Base-by-base conservation (phyloP, 2,797 vertebrate species). In the Lepilemur septentrionalis region DNA sequence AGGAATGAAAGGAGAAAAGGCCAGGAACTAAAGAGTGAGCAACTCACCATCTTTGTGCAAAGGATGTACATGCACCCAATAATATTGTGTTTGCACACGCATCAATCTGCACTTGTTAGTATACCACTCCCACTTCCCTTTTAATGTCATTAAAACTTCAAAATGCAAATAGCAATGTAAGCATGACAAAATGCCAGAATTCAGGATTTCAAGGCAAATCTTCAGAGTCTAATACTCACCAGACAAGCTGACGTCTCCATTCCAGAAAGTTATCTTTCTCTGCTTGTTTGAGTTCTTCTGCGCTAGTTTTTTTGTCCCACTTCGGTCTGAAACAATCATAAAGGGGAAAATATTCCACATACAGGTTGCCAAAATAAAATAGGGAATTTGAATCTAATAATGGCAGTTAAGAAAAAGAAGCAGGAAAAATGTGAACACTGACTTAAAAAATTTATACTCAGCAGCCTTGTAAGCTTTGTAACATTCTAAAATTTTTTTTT, bases 221-320 rank as follows among this genome's bases (percentile, higher is more conserved):
- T 65, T 80, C 23, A 38, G 10, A 69, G 28, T 55, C 32, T 30
- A 79, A 82, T 91, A 98, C 99, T 98, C 97, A 99, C 99, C 98
- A 82, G 80, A 99, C 99, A 95, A 99, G 99, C 50, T 99, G 98
- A 89, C 99, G 98, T 91, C 99, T 99, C 99, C 99, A 99, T 90
- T 98, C 97, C 0, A 99, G 98, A 97, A 99, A 99, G 96, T 97
- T 99, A 70, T 99, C 99, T 93, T 99, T 99, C 98, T 99, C 99
- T 4, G 99, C 98, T 93, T 99, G 99, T 89, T 99, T 99, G 94
- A 99, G 98, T 35, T 97, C 98, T 20, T 99, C 99, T 1, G 99
- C 92, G 35, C 99, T 99, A 70, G 99, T 99, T 92, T 97, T 98
- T 97, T 98, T 98, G 97, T 99, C 98, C 99, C 99, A 99, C 0